These are phyloP conservation scores for Lamproptera curius DNA, from an alignment of 2,888 invertebrate species.

Conservation along the genomic window DNA sequence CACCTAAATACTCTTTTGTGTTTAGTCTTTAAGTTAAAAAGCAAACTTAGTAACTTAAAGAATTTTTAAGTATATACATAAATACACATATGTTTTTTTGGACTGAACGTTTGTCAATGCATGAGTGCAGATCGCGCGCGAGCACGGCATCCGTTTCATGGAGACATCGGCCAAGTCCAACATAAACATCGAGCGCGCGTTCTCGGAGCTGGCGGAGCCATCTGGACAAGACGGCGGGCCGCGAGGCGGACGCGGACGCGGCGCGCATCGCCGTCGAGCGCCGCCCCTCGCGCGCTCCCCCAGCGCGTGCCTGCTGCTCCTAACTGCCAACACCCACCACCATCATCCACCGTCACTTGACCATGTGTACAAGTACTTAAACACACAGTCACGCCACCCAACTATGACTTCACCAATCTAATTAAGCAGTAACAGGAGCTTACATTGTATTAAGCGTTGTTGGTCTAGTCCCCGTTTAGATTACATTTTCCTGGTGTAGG, in stretches of 20 bases:
- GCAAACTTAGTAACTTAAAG: no score
- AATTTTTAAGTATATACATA: no score
- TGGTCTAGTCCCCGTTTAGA: conserved; percentile 10
- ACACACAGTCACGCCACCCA: no score
- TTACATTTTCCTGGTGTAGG: neutral
- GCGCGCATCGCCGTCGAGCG: conserved; percentile 83
- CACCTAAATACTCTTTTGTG: no score
- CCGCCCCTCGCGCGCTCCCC: conserved; percentile 81
- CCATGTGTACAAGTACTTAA: no score
- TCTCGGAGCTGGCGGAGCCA: conserved; percentile 97
- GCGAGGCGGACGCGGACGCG: conserved; percentile 83
- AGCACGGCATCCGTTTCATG: conserved; percentile 97
- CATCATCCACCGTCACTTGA: no score
- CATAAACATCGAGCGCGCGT: conserved; percentile 97
- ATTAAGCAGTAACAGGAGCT: conserved; percentile 5
- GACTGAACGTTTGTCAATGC: no score
- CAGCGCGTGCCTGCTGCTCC: conserved; percentile 72
- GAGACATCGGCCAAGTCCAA: conserved; percentile 99
- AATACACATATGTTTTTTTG: no score
- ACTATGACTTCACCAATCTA: no score
- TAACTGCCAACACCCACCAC: no score
- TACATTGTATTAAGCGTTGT: neutral
- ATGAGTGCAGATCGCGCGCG: conserved; percentile 93
- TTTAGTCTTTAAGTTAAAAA: no score
- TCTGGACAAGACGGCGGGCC: conserved; percentile 92